A percentile compares a stretch with the other conserved stretches of the same genome.
These are phyloP conservation scores for Bombus cullumanus DNA, from an alignment of 1,140 invertebrate genomes.

Conservation along the genomic window DNA sequence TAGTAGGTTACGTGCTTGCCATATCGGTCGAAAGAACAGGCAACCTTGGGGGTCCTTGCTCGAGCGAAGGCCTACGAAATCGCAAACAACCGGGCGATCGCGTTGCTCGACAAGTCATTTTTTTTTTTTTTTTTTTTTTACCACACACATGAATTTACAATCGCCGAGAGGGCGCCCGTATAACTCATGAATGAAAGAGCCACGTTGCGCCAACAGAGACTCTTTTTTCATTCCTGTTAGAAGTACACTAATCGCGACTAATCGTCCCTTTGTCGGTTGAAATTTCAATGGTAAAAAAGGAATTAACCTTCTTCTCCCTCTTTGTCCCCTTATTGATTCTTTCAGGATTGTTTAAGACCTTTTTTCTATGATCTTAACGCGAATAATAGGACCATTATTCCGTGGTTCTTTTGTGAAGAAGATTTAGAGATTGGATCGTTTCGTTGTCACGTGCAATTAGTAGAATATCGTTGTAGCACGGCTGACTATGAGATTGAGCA, in stretches of 20 bases:
- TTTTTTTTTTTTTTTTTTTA: neutral
- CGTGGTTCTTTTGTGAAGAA: neutral
- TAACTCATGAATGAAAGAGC: conserved; percentile 13
- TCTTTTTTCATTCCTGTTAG: neutral
- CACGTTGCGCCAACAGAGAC: neutral
- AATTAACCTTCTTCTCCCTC: neutral
- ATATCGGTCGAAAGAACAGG: conserved; percentile 58
- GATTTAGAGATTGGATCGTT: neutral
- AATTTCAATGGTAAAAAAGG: neutral
- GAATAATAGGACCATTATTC: neutral
- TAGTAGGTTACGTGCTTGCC: conserved; percentile 64
- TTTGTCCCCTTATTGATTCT: neutral
- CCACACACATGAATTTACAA: conserved; percentile 18
- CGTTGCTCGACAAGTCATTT: conserved; percentile 17
- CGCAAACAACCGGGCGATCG: conserved; percentile 46
- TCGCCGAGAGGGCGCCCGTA: neutral
- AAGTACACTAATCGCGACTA: conserved; percentile 11
- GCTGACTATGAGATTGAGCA: too few species aligned
- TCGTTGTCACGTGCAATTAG: neutral
- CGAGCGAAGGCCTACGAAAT: conserved; percentile 50
- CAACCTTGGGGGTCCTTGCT: conserved; percentile 62
- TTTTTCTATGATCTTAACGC: neutral
- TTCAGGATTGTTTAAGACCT: neutral
- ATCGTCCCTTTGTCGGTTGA: neutral
- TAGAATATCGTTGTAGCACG: neutral